These are phyloP conservation scores for Andrena camellia DNA, from an alignment of 2,888 invertebrate species.

Conservation along the genomic window DNA sequence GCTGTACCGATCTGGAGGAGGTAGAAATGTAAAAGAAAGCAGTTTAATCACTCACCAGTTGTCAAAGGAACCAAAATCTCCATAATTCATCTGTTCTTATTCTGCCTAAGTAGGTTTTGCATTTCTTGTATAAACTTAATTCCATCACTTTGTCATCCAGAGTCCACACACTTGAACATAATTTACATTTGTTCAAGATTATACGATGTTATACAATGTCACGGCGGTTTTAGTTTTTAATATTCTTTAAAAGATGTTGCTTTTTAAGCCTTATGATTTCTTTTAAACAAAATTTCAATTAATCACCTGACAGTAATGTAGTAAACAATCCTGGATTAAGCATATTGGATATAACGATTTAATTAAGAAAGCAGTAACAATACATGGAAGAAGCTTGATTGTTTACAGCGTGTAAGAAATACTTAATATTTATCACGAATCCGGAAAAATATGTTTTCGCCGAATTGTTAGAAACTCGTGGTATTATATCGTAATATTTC, in stretches of 20 bases:
- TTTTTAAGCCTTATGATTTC: too few relatives aligned
- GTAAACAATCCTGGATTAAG: too few relatives aligned
- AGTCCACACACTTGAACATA: neutral
- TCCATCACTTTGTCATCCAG: neutral
- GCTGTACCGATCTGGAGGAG: neutral
- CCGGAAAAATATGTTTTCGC: too few relatives aligned
- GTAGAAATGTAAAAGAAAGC: neutral
- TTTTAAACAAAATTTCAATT: too few relatives aligned
- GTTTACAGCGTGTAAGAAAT: too few relatives aligned
- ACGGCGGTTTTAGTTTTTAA: neutral
- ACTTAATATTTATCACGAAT: too few relatives aligned
- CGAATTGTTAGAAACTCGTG: too few relatives aligned
- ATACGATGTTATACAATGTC: neutral
- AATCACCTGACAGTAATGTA: too few relatives aligned
- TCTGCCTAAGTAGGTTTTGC: neutral
- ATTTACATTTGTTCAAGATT: neutral
- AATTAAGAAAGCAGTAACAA: too few relatives aligned
- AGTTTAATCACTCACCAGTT: constrained; percentile 1
- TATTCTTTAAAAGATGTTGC: neutral
- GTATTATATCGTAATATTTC: too few relatives aligned
- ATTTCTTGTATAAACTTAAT: neutral
- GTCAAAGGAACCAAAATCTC: neutral
- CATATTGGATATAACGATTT: too few relatives aligned
- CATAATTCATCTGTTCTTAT: neutral
- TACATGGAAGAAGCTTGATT: too few relatives aligned